Percentiles rank a stretch among this genome's conserved stretches.
phyloP scores from a whole-genome alignment of 2,113 vertebrate genomes.

The Rhynchomys soricoides region DNA sequence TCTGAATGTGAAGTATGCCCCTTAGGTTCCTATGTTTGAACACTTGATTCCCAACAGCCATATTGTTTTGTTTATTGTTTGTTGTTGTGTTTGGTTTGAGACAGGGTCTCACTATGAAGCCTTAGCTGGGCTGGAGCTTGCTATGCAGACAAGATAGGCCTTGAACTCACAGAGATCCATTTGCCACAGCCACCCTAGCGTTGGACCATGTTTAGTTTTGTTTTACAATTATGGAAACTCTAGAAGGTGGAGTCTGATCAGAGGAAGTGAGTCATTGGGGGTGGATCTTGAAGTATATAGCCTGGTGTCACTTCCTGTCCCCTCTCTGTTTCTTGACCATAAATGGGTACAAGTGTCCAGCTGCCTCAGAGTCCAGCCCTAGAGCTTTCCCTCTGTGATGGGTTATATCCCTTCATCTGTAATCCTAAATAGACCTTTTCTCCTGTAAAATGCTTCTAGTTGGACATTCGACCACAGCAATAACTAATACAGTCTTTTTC shows the following conservation, averaged over 20 bases:
- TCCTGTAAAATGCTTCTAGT: background rate
- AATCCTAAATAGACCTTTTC: background rate
- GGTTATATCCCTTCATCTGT: background rate
- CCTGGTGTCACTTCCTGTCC: background rate
- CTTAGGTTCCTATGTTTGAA: background rate
- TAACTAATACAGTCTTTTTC: background rate
- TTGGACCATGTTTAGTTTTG: background rate
- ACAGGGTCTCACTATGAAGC: background rate
- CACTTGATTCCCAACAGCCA: background rate
- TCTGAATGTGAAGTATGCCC: background rate
- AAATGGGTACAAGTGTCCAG: background rate
- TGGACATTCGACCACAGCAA: background rate
- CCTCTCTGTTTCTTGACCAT: background rate
- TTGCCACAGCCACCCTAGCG: background rate
- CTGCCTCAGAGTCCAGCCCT: background rate
- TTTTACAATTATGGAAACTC: background rate
- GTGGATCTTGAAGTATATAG: background rate
- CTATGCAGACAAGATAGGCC: background rate
- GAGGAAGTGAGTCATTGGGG: background rate
- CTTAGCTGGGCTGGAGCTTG: background rate
- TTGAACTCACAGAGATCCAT: background rate
- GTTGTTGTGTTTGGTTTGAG: background rate
- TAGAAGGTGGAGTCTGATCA: background rate
- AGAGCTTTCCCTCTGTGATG: background rate
- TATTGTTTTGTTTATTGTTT: background rate